These are phyloP conservation scores for Drosophila infuscata DNA, from an alignment of 2,888 invertebrate genomes.

Conservation along the genomic window DNA sequence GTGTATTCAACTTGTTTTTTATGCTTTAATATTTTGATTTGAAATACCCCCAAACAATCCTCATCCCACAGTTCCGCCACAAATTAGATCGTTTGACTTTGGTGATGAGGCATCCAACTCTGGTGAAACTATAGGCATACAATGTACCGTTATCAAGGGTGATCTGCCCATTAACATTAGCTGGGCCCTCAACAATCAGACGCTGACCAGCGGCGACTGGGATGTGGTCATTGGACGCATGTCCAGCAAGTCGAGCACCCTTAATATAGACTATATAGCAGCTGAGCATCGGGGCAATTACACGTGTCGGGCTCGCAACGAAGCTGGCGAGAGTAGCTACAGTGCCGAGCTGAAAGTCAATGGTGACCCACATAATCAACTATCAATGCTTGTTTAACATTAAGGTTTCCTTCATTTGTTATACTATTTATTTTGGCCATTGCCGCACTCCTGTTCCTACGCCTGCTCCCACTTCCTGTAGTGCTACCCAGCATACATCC, in stretches of 20 bases:
- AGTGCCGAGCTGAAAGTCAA: conserved; percentile 85
- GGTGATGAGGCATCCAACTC: conserved; percentile 90
- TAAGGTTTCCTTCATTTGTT: conserved; percentile 20
- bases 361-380: conserved; percentile 67
- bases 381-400: conserved; percentile 6
- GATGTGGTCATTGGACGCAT: conserved; percentile 83
- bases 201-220: conserved; percentile 81
- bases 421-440: conserved; percentile 25
- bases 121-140: conserved; percentile 89
- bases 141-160: conserved; percentile 88
- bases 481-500: conserved; percentile 89
- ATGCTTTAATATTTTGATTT: conserved; percentile 25
- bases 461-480: conserved; percentile 72
- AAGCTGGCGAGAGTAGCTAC: conserved; percentile 86
- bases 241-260: conserved; percentile 86
- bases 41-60: conserved; percentile 14
- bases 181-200: conserved; percentile 87
- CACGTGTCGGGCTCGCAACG: conserved; percentile 88
- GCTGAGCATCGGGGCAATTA: conserved; percentile 88
- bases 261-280: conserved; percentile 88
- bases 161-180: conserved; percentile 89
- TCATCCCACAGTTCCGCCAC: conserved; percentile 86
- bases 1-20: conserved; percentile 12
- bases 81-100: conserved; percentile 90
- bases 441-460: not conserved